These are phyloP conservation scores for Saguinus midas DNA, from an alignment of 2,113 vertebrate species.

Conservation along the genomic window DNA sequence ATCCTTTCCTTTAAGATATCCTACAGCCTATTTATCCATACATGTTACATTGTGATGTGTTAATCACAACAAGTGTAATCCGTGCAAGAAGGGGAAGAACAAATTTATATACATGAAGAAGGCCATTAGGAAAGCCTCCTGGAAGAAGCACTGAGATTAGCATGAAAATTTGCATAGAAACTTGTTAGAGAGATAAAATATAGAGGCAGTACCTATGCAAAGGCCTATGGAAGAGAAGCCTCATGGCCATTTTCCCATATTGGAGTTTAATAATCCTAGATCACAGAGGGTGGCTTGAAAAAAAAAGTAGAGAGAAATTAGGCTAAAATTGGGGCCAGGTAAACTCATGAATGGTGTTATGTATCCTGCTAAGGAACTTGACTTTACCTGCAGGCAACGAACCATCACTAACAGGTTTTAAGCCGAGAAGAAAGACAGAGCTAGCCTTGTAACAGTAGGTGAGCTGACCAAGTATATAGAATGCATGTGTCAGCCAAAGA, in stretches of 20 bases:
- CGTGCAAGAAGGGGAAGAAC: background rate
- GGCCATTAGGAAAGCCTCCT: background rate
- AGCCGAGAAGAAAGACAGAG: background rate
- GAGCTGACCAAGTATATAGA: background rate
- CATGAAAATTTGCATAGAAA: background rate
- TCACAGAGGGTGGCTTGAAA: background rate
- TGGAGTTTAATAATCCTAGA: background rate
- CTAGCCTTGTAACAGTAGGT: rapidly evolving
- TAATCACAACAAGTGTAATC: background rate
- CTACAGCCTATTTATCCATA: background rate
- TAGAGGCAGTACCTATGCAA: background rate
- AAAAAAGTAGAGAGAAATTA: background rate
- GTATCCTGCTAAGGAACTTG: background rate
- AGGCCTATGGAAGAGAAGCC: background rate
- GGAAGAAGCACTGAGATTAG: background rate
- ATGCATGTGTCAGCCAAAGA: background rate
- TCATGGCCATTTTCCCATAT: background rate
- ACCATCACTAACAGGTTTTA: background rate
- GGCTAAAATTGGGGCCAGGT: background rate
- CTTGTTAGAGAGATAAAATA: background rate
- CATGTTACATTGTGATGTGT: background rate
- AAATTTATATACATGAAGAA: background rate
- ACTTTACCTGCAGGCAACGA: background rate
- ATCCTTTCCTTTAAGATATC: background rate
- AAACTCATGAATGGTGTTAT: background rate